phyloP scores from a whole-genome alignment of 2,113 vertebrate genomes.

The Oriolus oriolus region DNA sequence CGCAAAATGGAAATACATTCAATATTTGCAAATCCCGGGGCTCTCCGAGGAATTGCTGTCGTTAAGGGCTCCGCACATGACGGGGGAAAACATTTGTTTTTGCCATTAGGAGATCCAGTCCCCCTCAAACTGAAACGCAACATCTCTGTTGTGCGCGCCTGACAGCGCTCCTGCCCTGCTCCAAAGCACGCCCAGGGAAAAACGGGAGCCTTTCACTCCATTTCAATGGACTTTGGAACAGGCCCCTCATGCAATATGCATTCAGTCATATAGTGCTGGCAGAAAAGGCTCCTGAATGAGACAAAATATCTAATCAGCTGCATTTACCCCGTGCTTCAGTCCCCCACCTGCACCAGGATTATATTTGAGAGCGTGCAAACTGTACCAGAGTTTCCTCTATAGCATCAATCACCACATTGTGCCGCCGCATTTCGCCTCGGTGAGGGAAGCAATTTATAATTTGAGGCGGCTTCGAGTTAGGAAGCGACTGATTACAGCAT shows the following conservation, averaged over 20 bases:
- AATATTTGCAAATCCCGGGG: background rate
- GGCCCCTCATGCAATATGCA: slow-evolving; percentile 63
- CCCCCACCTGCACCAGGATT: slow-evolving; percentile 64
- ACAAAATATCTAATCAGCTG: slow-evolving; percentile 66
- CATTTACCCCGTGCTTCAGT: slow-evolving; percentile 58
- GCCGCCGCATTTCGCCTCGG: background rate
- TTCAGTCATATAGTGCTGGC: slow-evolving; percentile 40
- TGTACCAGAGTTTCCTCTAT: slow-evolving; percentile 52
- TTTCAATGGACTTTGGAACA: slow-evolving; percentile 40
- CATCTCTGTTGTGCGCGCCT: background rate
- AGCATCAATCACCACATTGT: slow-evolving; percentile 57
- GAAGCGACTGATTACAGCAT: slow-evolving; percentile 42
- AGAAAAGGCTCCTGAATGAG: slow-evolving; percentile 65
- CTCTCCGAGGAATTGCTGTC: background rate
- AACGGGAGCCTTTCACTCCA: background rate
- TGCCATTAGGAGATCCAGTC: slow-evolving; percentile 13
- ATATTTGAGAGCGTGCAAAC: slow-evolving; percentile 28
- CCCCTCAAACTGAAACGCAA: background rate
- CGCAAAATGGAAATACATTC: background rate
- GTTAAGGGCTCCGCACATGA: slow-evolving; percentile 16
- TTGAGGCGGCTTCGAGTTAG: slow-evolving; percentile 20
- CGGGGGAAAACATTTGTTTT: slow-evolving; percentile 4
- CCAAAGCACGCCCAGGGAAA: background rate
- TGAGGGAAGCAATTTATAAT: slow-evolving; percentile 40
- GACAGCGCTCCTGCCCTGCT: background rate